Evolutionary conservation across 2,888 invertebrate genomes (phyloP).

Genomic region (Clusia tigrina): DNA sequence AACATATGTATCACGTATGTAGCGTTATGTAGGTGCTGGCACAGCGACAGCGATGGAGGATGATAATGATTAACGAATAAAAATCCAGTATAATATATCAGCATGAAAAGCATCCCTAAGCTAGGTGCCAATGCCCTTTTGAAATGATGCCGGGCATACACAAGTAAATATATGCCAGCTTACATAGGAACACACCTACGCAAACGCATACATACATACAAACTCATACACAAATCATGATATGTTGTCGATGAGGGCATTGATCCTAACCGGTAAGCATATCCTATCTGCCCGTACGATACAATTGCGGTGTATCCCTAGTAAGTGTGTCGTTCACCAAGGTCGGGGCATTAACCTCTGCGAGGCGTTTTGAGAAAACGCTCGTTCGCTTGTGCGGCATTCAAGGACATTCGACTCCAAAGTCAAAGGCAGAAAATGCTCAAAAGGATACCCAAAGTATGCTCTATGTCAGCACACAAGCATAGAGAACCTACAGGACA

Average conservation of each 20-base stretch:
- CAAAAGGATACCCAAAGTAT: background rate
- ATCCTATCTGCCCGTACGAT: background rate
- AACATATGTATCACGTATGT: too few species aligned
- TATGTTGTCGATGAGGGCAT: constrained; percentile 45
- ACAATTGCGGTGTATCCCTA: constrained; percentile 31
- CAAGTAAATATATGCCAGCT: too few species aligned
- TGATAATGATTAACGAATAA: too few species aligned
- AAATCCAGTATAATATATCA: too few species aligned
- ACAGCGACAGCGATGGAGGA: background rate
- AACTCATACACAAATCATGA: constrained; percentile 14
- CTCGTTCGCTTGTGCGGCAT: constrained; percentile 21
- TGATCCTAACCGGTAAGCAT: constrained; percentile 45
- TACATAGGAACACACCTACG: background rate
- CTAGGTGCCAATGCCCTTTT: background rate
- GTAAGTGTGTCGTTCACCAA: constrained; percentile 53
- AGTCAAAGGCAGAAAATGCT: background rate
- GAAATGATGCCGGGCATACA: background rate
- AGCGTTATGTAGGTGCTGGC: too few species aligned
- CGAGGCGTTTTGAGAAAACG: background rate
- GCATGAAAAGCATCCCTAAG: too few species aligned
- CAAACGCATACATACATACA: constrained; percentile 20
- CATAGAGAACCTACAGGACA: too few species aligned
- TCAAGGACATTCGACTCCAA: constrained; percentile 36
- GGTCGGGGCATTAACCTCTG: constrained; percentile 61
- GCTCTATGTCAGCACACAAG: background rate